Base-by-base conservation (phyloP, 2,797 vertebrate genomes). In the Alectoris magna region DNA sequence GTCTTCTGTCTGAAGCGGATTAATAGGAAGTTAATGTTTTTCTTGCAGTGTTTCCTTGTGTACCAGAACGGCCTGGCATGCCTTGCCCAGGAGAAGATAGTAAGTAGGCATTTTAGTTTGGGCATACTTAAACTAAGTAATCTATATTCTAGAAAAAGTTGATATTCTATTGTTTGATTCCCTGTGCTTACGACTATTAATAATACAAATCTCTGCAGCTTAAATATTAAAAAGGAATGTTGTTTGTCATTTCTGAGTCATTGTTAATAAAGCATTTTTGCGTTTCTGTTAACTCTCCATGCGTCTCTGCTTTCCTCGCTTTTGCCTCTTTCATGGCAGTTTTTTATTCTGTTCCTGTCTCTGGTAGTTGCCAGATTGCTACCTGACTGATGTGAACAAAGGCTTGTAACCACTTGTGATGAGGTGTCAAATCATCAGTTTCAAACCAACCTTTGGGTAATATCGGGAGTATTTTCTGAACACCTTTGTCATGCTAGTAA, bases 81-180 rank as follows among this genome's bases (percentile, higher is more conserved):
- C 99, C 99, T 5, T 99, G 99, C 97, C 98, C 98, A 26, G 99
- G 99, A 96, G 99, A 99, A 98, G 99, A 99, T 81, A 99, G 99
- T 99, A 97, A 99, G 99, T 99, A 67, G 74, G 29, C 76, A 15
- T 91, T 63, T 94, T 77, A 82, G 8, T 84, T 46, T 72, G 71
- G 24, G 69, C 84, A 4, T 63, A 64, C 12, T 83, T 46, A 89
- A 85, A 85, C 75, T 67, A 13, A 51, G 24, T 34, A 36, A 19
- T 83, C 69, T 63, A 27, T 78, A 4, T 55, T 66, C 38, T 66
- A 71, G 55, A 60, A 80, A 39, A 36, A 44, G 59, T 48, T 84
- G 3, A 12, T 77, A 19, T 67, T 67, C 24, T 91, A 1, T 79
- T 12, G 15, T 90, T 90, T 91, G 78, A 29, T 26, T 77, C 88